Conservation (phyloP, 1,140 invertebrate species). For the Eufriesea mexicana region DNA sequence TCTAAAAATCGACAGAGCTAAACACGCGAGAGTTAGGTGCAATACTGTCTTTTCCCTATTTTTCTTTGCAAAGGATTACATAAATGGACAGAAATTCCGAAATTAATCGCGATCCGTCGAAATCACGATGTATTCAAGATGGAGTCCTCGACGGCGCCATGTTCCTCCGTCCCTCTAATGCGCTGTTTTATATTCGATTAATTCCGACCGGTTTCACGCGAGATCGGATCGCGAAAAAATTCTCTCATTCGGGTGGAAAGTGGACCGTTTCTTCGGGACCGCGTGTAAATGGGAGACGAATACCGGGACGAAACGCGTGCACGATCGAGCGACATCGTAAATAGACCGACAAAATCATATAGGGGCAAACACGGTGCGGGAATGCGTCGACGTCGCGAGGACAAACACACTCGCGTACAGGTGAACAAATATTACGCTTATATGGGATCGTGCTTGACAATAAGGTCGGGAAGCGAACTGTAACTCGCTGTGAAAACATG, state of each 20-base stretch:
- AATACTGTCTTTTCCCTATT: no score
- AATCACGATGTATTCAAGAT: conserved; percentile 24
- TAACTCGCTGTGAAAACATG: neutral
- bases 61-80: no score
- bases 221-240: conserved; percentile 43
- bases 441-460: conserved; percentile 1
- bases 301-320: neutral
- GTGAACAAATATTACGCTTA: conserved; percentile 35
- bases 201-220: conserved; percentile 65
- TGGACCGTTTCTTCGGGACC: neutral
- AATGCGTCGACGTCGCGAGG: neutral
- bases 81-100: neutral
- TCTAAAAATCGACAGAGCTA: no score
- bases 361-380: neutral
- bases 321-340: conserved; percentile 8
- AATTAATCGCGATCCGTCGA: conserved; percentile 2
- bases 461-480: neutral
- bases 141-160: no score
- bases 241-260: conserved; percentile 59
- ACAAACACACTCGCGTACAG: conserved; percentile 20
- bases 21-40: no score
- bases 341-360: conserved; percentile 35
- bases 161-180: conserved; percentile 49
- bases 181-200: conserved; percentile 68
- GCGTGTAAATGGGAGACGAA: neutral